Percentiles rank a stretch among this genome's conserved stretches.
phyloP scores from a whole-genome alignment of 2,888 invertebrate species.

The Phyllotreta striolata region DNA sequence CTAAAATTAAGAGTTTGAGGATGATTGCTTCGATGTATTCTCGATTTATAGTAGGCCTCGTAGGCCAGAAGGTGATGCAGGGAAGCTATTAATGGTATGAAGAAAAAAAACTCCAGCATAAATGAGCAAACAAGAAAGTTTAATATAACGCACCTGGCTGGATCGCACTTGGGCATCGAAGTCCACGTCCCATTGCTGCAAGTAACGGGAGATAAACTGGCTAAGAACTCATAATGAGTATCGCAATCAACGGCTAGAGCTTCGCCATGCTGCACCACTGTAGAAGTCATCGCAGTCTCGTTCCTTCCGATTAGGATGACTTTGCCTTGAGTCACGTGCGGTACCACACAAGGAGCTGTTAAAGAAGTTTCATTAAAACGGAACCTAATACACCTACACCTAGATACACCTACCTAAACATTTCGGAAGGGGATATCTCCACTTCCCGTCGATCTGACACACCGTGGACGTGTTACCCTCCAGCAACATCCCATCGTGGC shows the following conservation, averaged over 20 bases:
- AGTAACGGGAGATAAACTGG: slow-evolving; percentile 76
- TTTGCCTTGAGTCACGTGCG: slow-evolving; percentile 82
- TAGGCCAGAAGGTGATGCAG: too few relatives aligned
- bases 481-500: slow-evolving; percentile 90
- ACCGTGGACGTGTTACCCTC: slow-evolving; percentile 89
- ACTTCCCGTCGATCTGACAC: slow-evolving; percentile 92
- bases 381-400: neutral
- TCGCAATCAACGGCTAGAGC: slow-evolving; percentile 81
- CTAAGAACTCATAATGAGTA: slow-evolving; percentile 84
- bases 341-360: slow-evolving; percentile 92
- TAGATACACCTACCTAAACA: slow-evolving; percentile 77
- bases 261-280: slow-evolving; percentile 76
- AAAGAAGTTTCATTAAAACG: neutral
- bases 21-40: too few relatives aligned
- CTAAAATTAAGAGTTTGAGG: too few relatives aligned
- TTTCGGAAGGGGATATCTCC: slow-evolving; percentile 92
- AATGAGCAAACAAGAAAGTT: too few relatives aligned
- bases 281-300: slow-evolving; percentile 62
- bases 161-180: slow-evolving; percentile 84
- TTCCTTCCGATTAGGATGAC: slow-evolving; percentile 71
- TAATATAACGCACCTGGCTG: slow-evolving; percentile 72
- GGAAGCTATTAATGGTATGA: neutral
- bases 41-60: too few relatives aligned
- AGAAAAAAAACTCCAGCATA: too few relatives aligned
- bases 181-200: slow-evolving; percentile 98